phyloP scores from a whole-genome alignment of 2,113 vertebrate species.

The Turdus rufiventris region DNA sequence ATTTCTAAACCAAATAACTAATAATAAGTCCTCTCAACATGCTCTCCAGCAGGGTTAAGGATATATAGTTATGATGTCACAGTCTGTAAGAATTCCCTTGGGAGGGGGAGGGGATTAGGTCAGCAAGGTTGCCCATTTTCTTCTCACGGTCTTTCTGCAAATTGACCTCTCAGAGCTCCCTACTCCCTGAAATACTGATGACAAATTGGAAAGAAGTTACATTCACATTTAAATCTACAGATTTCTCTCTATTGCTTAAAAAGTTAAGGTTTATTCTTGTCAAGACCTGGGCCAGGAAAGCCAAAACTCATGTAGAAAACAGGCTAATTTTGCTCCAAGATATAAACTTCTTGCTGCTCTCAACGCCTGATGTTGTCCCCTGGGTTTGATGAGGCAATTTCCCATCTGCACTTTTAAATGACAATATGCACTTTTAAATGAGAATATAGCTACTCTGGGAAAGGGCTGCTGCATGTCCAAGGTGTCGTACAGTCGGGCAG shows the following conservation, averaged over 20 bases:
- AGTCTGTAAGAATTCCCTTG: background rate
- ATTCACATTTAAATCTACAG: background rate
- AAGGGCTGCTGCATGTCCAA: background rate
- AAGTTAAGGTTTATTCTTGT: background rate
- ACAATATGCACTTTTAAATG: background rate
- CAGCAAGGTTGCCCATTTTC: background rate
- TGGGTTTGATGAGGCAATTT: background rate
- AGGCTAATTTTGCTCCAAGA: background rate
- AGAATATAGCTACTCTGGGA: background rate
- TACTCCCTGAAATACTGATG: background rate
- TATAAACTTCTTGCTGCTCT: background rate
- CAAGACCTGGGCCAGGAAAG: background rate
- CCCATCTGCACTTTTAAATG: background rate
- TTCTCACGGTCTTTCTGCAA: background rate
- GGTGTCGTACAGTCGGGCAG: background rate
- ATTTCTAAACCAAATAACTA: background rate
- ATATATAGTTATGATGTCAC: background rate
- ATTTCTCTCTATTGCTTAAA: background rate
- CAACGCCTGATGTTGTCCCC: accelerated
- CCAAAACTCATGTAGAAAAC: background rate
- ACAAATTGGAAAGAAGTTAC: background rate
- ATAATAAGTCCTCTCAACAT: background rate
- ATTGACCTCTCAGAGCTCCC: background rate
- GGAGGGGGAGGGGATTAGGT: background rate
- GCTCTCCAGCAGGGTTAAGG: background rate